Evolutionary conservation across 2,888 invertebrate genomes (phyloP).

Genomic region (Cerceris ruficornis): DNA sequence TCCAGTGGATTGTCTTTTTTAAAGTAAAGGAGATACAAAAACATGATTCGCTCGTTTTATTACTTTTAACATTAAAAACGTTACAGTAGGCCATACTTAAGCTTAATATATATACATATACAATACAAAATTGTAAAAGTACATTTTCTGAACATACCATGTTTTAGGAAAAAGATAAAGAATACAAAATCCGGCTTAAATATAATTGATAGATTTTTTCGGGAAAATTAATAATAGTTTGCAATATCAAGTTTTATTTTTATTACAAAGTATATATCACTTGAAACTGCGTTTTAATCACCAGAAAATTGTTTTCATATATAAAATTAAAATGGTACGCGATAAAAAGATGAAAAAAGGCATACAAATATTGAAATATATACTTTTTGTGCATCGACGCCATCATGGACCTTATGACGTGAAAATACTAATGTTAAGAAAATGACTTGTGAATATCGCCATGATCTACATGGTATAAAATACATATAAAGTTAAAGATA

Average conservation of each 20-base stretch:
- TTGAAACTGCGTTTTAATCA: slow-evolving; percentile 22
- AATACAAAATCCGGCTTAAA: slow-evolving; percentile 20
- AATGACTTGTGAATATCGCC: slow-evolving; percentile 13
- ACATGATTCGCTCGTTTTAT: slow-evolving; percentile 8
- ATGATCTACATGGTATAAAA: slow-evolving; percentile 41
- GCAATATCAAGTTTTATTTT: slow-evolving; percentile 6
- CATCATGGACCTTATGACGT: neutral
- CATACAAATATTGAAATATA: slow-evolving; percentile 27
- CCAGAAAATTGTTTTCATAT: neutral
- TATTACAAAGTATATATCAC: slow-evolving; percentile 12
- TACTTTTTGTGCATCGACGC: slow-evolving; percentile 12
- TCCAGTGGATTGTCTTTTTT: no score
- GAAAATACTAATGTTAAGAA: slow-evolving; percentile 28
- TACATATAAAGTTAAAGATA: slow-evolving; percentile 38
- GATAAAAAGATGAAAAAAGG: slow-evolving; percentile 19
- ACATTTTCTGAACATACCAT: slow-evolving; percentile 8
- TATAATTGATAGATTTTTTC: slow-evolving; percentile 26
- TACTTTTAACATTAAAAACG: slow-evolving; percentile 34
- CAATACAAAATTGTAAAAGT: slow-evolving; percentile 41
- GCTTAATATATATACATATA: slow-evolving; percentile 34
- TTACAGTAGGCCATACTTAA: slow-evolving; percentile 28
- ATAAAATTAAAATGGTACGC: slow-evolving; percentile 29
- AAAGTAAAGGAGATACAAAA: neutral
- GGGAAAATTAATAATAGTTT: slow-evolving; percentile 30
- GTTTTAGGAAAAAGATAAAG: slow-evolving; percentile 19